phyloP scores from a whole-genome alignment of 2,113 vertebrate species.

The Guaruba guarouba region DNA sequence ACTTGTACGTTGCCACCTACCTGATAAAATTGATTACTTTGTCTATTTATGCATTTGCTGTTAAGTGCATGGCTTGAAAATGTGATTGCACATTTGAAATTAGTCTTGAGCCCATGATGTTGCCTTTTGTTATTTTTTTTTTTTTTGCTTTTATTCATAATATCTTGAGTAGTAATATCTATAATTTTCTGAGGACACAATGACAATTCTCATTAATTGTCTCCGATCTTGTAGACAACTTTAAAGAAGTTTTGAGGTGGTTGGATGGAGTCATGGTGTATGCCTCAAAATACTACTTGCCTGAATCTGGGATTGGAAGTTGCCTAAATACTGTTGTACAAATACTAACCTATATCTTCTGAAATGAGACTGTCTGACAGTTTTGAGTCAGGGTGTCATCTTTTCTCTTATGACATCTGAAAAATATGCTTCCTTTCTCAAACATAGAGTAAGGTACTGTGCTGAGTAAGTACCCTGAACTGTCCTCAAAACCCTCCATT shows the following conservation, averaged over 20 bases:
- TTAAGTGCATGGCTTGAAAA: neutral
- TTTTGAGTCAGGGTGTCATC: neutral
- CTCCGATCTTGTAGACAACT: neutral
- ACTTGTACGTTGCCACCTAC: neutral
- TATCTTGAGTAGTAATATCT: neutral
- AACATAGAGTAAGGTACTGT: neutral
- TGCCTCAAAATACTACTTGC: neutral
- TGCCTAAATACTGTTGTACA: neutral
- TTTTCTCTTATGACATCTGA: neutral
- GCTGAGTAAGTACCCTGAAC: neutral
- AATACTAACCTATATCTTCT: neutral
- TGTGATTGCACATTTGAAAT: neutral
- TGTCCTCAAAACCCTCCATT: neutral
- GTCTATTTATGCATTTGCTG: slow-evolving; percentile 25
- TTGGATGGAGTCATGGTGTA: neutral
- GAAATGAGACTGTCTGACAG: neutral
- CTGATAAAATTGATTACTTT: slow-evolving; percentile 29
- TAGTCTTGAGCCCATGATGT: neutral
- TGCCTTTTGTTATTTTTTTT: neutral
- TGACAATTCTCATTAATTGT: neutral
- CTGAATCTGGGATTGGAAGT: neutral
- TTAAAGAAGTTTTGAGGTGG: neutral
- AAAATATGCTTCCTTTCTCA: neutral
- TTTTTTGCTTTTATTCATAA: neutral
- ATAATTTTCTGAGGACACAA: neutral